These are phyloP conservation scores for Diadegma fenestrale DNA, from an alignment of 2,888 invertebrate genomes.

Conservation along the genomic window DNA sequence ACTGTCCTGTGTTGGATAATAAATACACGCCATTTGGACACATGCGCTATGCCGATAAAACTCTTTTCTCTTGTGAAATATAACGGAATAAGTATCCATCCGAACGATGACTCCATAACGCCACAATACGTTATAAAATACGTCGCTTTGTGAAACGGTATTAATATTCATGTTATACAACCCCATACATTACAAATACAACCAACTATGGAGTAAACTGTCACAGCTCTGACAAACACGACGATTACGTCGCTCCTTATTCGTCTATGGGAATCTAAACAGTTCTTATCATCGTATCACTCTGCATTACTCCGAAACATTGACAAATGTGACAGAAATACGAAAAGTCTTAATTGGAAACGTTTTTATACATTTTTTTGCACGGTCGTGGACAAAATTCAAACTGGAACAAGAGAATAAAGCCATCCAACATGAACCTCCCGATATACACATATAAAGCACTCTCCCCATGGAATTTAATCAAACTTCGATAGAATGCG, in stretches of 20 bases:
- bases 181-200: not conserved
- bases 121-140: constrained; percentile 38
- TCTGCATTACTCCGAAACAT: no score
- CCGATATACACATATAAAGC: not conserved
- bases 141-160: constrained; percentile 43
- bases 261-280: not conserved
- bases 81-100: constrained; percentile 23
- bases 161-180: constrained; percentile 42
- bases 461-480: constrained; percentile 19
- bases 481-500: constrained; percentile 22
- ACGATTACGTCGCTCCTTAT: not conserved
- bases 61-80: constrained; percentile 39
- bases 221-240: not conserved
- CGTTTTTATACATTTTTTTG: no score
- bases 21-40: constrained; percentile 15
- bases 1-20: constrained; percentile 30
- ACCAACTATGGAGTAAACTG: not conserved
- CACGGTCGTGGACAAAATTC: not conserved
- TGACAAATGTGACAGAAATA: no score
- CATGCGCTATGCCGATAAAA: not conserved
- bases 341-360: no score
- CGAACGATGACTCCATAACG: constrained; percentile 25
- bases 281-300: no score
- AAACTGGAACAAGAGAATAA: not conserved
- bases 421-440: not conserved